A percentile compares a stretch with the other conserved stretches of the same genome.
phyloP scores from a whole-genome alignment of 2,888 invertebrate species.

The Brachypterus glaber region DNA sequence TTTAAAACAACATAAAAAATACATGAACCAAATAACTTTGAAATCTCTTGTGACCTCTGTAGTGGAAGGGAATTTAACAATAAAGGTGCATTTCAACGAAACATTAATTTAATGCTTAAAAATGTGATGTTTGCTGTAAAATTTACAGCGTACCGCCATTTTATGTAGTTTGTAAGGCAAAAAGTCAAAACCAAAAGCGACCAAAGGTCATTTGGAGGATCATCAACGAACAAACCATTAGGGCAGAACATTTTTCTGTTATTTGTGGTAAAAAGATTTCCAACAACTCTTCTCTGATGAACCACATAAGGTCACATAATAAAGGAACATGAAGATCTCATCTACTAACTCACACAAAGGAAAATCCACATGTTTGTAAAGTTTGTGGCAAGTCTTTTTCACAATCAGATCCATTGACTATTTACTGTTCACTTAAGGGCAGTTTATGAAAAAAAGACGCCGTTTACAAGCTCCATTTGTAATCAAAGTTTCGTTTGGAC shows the following conservation, averaged over 20 bases:
- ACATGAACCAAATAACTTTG: not conserved
- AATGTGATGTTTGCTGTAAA: constrained; percentile 8
- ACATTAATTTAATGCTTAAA: not conserved
- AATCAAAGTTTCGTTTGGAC: constrained; percentile 31
- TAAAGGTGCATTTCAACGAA: not conserved
- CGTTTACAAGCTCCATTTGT: constrained; percentile 42
- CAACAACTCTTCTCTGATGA: not conserved
- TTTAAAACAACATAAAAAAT: constrained; percentile 2
- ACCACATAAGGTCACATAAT: constrained; percentile 26
- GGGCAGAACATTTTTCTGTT: constrained; percentile 13
- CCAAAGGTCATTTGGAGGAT: constrained; percentile 15
- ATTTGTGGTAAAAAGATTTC: constrained; percentile 10
- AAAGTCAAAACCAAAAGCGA: not conserved
- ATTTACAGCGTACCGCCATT: constrained; percentile 1
- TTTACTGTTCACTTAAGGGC: constrained; percentile 40
- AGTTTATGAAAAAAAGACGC: constrained; percentile 50
- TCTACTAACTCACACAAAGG: constrained; percentile 27
- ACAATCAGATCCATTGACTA: constrained; percentile 35
- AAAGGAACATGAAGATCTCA: constrained; percentile 28
- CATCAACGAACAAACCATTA: constrained; percentile 18
- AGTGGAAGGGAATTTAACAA: not conserved
- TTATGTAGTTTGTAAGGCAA: not conserved
- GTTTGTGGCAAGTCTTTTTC: constrained; percentile 48
- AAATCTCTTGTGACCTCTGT: not conserved
- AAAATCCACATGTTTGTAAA: constrained; percentile 38